These are phyloP conservation scores for Atrichornis clamosus DNA, from an alignment of 2,113 vertebrate species.

Conservation along the genomic window DNA sequence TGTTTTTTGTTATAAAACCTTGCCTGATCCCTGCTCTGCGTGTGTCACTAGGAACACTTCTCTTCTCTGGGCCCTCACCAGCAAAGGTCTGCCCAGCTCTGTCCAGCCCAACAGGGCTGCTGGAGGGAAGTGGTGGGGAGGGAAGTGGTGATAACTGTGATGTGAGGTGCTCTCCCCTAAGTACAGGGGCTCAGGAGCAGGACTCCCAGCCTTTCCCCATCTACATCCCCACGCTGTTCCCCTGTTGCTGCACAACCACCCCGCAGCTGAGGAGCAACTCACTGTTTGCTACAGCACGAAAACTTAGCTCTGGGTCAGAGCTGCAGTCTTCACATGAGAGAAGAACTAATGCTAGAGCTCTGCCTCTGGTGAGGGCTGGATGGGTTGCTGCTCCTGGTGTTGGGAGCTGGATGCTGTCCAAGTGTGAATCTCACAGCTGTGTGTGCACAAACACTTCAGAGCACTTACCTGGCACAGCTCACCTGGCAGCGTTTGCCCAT, in stretches of 20 bases:
- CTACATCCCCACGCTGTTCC: neutral
- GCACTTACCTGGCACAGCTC: neutral
- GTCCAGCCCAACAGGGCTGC: neutral
- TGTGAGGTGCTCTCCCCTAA: neutral
- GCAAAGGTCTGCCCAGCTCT: neutral
- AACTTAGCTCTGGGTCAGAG: neutral
- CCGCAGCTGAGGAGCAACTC: neutral
- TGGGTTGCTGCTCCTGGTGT: neutral
- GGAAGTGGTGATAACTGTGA: neutral
- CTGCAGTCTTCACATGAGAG: neutral
- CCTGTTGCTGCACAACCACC: neutral
- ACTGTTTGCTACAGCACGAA: neutral
- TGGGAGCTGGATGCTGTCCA: neutral
- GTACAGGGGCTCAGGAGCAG: neutral
- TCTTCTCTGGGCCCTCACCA: neutral
- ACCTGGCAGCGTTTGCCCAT: accelerated
- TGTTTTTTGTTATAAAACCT: neutral
- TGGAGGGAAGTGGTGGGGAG: neutral
- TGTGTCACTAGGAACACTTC: neutral
- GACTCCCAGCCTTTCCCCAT: neutral
- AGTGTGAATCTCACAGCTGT: neutral
- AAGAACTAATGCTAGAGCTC: neutral
- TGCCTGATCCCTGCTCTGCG: neutral
- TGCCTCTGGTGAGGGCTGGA: neutral
- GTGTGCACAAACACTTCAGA: neutral